Base-by-base conservation (phyloP, 2,797 vertebrate species). In the Peromyscus eremicus region DNA sequence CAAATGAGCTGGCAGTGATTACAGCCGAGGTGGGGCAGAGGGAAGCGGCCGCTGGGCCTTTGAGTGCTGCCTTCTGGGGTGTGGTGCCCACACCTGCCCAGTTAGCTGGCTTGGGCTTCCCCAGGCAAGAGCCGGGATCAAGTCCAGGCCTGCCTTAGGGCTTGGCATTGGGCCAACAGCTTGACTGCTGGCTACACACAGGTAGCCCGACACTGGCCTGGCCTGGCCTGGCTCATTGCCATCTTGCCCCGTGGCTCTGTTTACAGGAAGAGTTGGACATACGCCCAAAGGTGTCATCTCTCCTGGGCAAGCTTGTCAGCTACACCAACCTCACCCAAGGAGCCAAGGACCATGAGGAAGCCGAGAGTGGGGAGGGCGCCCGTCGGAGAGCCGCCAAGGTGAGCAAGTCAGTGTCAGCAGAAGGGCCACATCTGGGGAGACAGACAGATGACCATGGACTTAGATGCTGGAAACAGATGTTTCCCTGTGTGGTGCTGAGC, bases 281-380 rank as follows among this genome's bases (percentile, higher is more conserved):
- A 96, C 99, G 99, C 76, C 99, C 99, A 0, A 99, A 99, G 97
- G 99, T 99, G n/a, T 99, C 99, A 0, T 99, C 99, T 93, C 98
- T 99, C 93, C 99, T 99, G 98, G 99, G 99, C 98, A 99, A 99
- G 88, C 98, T 99, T 98, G 99, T 99, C 98, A 99, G 98, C 98
- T 99, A 99, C 98, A 99, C 99, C 93, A 99, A 99, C 97, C 99
- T 99, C 95, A 99, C 99, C 29, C 99, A 99, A 98, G 99, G 99
- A 7, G 99, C 99, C 97, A 99, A 99, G 98, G 99, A 99, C 91
- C 99, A 99, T 27, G 99, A 99, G 98, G 99, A 99, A 94, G 99
- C 99, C 12, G 99, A 99, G 98, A 99, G 97, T 55, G 98, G 98
- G 5, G 99, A 99, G 84, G 98, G 98, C 21, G 98, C 99, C 0